These are phyloP conservation scores for Salarias fasciatus DNA, from an alignment of 2,797 vertebrate genomes.

Conservation along the genomic window DNA sequence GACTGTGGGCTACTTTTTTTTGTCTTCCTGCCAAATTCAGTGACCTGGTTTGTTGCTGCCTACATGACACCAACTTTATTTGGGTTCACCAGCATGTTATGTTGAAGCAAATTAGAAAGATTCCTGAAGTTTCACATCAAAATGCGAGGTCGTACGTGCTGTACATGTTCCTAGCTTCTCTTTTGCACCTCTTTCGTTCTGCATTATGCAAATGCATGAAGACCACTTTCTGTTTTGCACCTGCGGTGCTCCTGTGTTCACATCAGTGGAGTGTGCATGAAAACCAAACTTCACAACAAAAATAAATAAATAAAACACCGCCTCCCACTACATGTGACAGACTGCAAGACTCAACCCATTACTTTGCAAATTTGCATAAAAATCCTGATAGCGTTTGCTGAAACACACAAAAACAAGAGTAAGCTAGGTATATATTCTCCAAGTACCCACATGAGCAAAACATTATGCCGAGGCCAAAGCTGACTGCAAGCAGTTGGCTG, in stretches of 20 bases:
- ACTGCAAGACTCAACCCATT: conserved; percentile 8
- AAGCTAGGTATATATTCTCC: neutral
- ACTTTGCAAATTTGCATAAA: conserved; percentile 31
- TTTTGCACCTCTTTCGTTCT: neutral
- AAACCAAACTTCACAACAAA: neutral
- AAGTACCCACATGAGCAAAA: conserved; percentile 19
- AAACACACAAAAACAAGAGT: conserved; percentile 7
- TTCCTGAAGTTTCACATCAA: no score
- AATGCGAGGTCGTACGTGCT: neutral
- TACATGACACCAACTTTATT: conserved; percentile 6
- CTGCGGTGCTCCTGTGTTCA: no score
- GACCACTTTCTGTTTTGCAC: neutral
- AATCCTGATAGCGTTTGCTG: conserved; percentile 15
- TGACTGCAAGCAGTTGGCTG: conserved; percentile 5
- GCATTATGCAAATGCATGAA: neutral
- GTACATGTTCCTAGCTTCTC: neutral
- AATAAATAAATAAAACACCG: conserved; percentile 11
- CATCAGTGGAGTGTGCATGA: conserved; percentile 2
- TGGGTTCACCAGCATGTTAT: neutral
- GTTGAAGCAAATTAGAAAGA: no score
- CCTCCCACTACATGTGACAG: conserved; percentile 5
- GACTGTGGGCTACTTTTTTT: conserved; percentile 2
- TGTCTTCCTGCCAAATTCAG: neutral
- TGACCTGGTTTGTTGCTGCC: neutral
- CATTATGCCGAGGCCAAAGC: conserved; percentile 1